phyloP scores from a whole-genome alignment of 1,140 invertebrate species.

The Wasmannia auropunctata region DNA sequence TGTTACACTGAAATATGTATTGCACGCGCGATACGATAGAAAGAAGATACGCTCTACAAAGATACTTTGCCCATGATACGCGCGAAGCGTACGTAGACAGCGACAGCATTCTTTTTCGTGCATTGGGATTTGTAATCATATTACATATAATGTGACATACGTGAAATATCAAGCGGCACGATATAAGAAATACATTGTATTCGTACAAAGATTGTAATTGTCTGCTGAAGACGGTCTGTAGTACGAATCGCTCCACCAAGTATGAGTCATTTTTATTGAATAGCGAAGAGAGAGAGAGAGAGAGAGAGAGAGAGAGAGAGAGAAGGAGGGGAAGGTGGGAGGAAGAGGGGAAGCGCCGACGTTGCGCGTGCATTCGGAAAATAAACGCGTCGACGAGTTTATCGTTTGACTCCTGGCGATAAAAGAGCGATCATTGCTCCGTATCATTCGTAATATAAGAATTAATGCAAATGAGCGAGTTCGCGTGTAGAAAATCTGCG shows the following conservation, averaged over 20 bases:
- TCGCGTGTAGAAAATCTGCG: constrained; percentile 62
- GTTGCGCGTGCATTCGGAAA: constrained; percentile 59
- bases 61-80: background rate
- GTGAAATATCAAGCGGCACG: background rate
- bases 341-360: background rate
- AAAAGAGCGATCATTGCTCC: constrained; percentile 69
- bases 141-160: background rate
- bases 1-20: background rate
- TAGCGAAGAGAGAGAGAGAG: background rate
- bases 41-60: background rate
- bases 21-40: background rate
- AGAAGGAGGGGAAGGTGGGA: background rate
- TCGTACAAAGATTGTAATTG: constrained; percentile 45
- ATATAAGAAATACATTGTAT: constrained; percentile 25
- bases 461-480: constrained; percentile 44
- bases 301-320: background rate
- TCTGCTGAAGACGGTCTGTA: background rate
- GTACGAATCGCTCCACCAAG: constrained; percentile 7
- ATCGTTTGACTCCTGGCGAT: constrained; percentile 72
- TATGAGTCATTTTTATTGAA: constrained; percentile 47
- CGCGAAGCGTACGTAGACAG: too few species aligned
- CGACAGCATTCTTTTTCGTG: background rate
- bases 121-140: background rate
- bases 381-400: constrained; percentile 69
- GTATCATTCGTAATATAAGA: constrained; percentile 67